phyloP scores from a whole-genome alignment of 2,888 invertebrate genomes.

The Melieria crassipennis region DNA sequence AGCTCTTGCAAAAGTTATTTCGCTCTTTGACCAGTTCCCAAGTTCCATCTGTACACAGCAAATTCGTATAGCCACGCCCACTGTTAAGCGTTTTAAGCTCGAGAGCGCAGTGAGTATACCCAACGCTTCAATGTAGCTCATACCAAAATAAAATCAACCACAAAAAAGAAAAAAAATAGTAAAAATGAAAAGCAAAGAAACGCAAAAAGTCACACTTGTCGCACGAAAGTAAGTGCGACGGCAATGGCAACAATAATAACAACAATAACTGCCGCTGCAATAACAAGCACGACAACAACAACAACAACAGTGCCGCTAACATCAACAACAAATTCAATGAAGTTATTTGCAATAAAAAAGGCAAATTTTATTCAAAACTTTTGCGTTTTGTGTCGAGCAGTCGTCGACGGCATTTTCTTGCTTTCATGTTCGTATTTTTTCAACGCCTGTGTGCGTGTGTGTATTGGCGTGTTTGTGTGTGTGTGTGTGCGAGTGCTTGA shows the following conservation, averaged over 20 bases:
- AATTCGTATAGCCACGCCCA: no score
- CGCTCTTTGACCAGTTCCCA: no score
- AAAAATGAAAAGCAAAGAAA: neutral
- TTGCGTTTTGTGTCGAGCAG: constrained; percentile 3
- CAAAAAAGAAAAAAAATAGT: neutral
- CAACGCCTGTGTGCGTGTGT: neutral
- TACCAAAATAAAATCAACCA: neutral
- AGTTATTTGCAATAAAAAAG: constrained; percentile 1
- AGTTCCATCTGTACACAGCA: no score
- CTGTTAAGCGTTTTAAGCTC: no score
- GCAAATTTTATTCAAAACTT: constrained; percentile 12
- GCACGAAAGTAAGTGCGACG: no score
- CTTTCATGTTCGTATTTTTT: constrained; percentile 18
- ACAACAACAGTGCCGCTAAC: neutral
- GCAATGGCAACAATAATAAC: neutral
- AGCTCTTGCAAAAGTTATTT: no score
- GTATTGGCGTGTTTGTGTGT: constrained; percentile 12
- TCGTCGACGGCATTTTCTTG: neutral
- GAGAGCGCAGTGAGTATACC: no score
- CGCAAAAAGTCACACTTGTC: neutral
- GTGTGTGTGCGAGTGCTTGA: neutral
- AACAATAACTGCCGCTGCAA: no score
- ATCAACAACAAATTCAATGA: constrained; percentile 3
- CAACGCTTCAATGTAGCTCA: neutral
- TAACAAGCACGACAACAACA: neutral